These are phyloP conservation scores for Phataginus tetradactyla DNA, from an alignment of 2,797 vertebrate species.

Conservation along the genomic window DNA sequence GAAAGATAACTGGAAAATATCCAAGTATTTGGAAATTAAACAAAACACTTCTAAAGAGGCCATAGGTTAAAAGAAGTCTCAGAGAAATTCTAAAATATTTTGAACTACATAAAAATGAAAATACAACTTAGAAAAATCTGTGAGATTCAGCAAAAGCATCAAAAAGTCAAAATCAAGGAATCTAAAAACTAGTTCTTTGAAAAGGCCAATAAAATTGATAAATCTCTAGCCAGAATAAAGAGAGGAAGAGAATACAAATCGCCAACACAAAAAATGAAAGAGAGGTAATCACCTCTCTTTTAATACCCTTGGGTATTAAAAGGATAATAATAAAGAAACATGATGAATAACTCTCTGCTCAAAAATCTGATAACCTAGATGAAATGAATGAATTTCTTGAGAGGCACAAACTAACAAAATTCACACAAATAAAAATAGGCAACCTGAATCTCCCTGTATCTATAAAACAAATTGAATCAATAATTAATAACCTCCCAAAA, in stretches of 20 bases:
- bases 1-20: not conserved
- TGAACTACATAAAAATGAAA: not conserved
- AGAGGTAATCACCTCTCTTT: not conserved
- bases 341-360: not conserved
- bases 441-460: not conserved
- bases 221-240: not conserved
- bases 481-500: not conserved
- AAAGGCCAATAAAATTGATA: not conserved
- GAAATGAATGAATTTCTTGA: not conserved
- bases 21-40: not conserved
- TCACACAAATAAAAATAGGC: not conserved
- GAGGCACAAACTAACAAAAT: not conserved
- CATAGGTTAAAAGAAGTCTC: not conserved
- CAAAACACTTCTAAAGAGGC: not conserved
- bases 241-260: not conserved
- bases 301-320: not conserved
- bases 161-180: not conserved
- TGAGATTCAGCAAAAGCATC: not conserved
- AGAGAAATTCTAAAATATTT: not conserved
- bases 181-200: not conserved
- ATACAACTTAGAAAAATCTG: not conserved
- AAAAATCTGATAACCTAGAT: not conserved
- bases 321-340: not conserved
- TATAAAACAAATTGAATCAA: not conserved
- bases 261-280: not conserved